Percentiles rank a stretch among this genome's conserved stretches.
Conservation (phyloP, 1,140 invertebrate genomes). For the Ostrea edulis region DNA sequence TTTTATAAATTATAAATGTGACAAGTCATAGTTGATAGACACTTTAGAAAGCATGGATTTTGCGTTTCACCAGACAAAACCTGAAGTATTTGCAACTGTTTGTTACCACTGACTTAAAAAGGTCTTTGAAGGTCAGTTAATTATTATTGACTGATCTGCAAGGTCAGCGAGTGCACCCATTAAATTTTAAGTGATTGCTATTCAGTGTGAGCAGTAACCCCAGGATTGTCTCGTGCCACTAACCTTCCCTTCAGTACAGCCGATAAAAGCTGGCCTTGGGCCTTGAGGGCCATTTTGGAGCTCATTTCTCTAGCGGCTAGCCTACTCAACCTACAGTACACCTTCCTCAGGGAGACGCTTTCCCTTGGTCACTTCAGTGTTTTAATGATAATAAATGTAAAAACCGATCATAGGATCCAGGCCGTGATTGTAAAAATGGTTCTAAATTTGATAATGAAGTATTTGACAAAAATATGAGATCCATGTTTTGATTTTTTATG, state of each 20-base stretch:
- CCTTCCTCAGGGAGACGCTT: background rate
- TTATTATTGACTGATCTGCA: background rate
- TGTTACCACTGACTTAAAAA: background rate
- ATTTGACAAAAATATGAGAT: too few species aligned
- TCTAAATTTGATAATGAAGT: too few species aligned
- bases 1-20: too few species aligned
- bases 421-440: too few species aligned
- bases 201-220: background rate
- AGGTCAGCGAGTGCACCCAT: background rate
- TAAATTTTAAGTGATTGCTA: background rate
- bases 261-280: background rate
- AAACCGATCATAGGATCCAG: background rate
- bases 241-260: background rate
- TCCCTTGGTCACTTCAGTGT: background rate
- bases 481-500: too few species aligned
- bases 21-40: too few species aligned
- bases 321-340: background rate
- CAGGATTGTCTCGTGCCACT: background rate
- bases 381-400: background rate
- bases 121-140: slow-evolving; percentile 9
- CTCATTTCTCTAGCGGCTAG: background rate
- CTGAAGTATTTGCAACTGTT: too few species aligned
- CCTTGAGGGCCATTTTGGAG: background rate
- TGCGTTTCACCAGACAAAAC: too few species aligned
- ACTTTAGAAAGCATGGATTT: too few species aligned